These are phyloP conservation scores for Camptogramma bilineatum DNA, from an alignment of 2,888 invertebrate genomes.

Conservation along the genomic window DNA sequence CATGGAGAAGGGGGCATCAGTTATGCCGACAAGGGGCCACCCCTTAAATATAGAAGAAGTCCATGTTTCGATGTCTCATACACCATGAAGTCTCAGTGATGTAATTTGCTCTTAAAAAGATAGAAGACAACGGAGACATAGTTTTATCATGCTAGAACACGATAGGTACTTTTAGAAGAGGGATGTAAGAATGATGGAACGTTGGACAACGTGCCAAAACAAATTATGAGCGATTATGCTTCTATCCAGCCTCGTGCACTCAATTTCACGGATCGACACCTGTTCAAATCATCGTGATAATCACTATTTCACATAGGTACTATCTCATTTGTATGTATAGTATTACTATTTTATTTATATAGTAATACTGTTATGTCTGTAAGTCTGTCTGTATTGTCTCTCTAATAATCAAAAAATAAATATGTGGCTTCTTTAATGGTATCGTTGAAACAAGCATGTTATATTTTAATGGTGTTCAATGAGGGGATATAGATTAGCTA, in stretches of 20 bases:
- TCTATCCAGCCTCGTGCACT: constrained; percentile 1
- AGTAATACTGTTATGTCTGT: background rate
- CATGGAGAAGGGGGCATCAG: too few relatives aligned
- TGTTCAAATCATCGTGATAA: constrained; percentile 9
- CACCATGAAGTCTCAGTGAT: too few relatives aligned
- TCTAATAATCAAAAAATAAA: background rate
- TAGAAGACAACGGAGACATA: too few relatives aligned
- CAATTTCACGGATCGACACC: constrained; percentile 29
- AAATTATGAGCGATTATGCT: background rate
- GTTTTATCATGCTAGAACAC: background rate
- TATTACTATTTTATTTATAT: constrained; percentile 8
- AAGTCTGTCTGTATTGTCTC: background rate
- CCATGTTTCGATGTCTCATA: too few relatives aligned
- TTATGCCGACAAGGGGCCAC: too few relatives aligned
- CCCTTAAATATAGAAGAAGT: too few relatives aligned
- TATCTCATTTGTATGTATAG: constrained; percentile 2
- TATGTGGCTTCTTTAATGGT: too few relatives aligned
- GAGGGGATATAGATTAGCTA: too few relatives aligned
- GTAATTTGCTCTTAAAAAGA: too few relatives aligned
- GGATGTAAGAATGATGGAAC: background rate
- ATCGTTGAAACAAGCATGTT: too few relatives aligned
- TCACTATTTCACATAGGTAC: constrained; percentile 12
- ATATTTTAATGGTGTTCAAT: too few relatives aligned
- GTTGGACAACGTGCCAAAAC: background rate
- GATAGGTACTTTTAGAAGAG: background rate